Evolutionary conservation across 2,888 invertebrate genomes (phyloP).

Genomic region (Candidula unifasciata): DNA sequence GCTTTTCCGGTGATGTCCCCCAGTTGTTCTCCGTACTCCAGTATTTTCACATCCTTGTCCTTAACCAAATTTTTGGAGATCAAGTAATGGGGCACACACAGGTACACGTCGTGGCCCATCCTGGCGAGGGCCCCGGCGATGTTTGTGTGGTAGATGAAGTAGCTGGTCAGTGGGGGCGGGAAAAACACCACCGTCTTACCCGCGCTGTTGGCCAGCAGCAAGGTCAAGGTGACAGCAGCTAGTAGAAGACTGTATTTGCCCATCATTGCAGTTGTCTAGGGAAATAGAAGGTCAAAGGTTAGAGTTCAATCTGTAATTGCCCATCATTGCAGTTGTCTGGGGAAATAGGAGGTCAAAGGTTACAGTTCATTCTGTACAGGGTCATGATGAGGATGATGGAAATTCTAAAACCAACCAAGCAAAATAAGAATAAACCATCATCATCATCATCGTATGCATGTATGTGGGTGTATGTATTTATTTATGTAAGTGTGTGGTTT

Average conservation of each 20-base stretch:
- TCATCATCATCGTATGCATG: no score
- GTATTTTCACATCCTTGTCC: conserved; percentile 13
- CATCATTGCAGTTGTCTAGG: background rate
- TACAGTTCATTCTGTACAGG: no score
- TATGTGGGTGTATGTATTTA: no score
- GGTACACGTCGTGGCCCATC: conserved; percentile 42
- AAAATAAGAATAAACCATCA: no score
- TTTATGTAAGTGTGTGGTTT: no score
- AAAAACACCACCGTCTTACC: conserved; percentile 45
- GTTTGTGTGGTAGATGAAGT: conserved; percentile 45
- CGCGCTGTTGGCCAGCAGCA: background rate
- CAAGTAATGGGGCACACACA: conserved; percentile 27
- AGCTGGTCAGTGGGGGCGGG: conserved; percentile 30
- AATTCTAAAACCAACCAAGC: no score
- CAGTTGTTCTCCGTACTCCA: conserved; percentile 14
- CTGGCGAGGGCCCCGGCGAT: conserved; percentile 38
- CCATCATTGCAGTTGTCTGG: no score
- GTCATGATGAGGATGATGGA: no score
- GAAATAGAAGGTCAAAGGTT: background rate
- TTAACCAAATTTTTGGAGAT: background rate
- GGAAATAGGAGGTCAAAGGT: no score
- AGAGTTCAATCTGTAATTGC: background rate
- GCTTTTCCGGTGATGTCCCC: background rate
- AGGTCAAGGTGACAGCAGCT: background rate
- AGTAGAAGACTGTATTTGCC: background rate